Percentiles rank a stretch among this genome's conserved stretches.
Conservation (phyloP, 2,113 vertebrate species). For the Cercocebus atys region DNA sequence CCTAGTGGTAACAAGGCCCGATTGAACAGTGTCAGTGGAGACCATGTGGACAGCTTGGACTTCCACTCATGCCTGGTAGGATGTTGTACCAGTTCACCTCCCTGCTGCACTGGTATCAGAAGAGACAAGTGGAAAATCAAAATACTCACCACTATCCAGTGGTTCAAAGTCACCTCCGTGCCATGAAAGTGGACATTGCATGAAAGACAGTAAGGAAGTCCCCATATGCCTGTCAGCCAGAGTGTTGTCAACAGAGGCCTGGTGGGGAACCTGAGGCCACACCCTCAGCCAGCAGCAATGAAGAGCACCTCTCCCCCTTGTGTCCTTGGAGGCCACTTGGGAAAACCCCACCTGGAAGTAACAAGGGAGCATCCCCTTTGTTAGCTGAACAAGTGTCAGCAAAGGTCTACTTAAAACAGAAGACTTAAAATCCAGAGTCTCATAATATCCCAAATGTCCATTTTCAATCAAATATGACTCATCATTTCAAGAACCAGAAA, state of each 20-base stretch:
- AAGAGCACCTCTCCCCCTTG: neutral
- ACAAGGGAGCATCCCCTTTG: neutral
- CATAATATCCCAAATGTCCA: neutral
- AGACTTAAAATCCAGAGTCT: neutral
- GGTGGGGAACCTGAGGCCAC: neutral
- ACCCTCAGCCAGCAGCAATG: neutral
- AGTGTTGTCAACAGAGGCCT: neutral
- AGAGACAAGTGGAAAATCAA: neutral
- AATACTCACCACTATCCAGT: accelerated
- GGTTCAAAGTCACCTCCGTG: neutral
- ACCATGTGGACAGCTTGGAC: neutral
- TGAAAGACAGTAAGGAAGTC: neutral
- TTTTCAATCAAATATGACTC: neutral
- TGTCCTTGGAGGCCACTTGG: no score
- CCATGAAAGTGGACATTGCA: neutral
- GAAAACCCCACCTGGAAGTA: neutral
- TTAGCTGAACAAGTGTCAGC: neutral
- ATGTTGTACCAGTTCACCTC: accelerated
- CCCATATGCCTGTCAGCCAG: neutral
- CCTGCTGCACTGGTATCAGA: neutral
- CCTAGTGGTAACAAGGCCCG: neutral
- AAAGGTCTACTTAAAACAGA: neutral
- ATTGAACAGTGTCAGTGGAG: neutral
- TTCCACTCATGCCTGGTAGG: neutral
- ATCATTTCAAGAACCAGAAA: neutral